phyloP scores from a whole-genome alignment of 2,797 vertebrate species.

The Dendrocincla fuliginosa region DNA sequence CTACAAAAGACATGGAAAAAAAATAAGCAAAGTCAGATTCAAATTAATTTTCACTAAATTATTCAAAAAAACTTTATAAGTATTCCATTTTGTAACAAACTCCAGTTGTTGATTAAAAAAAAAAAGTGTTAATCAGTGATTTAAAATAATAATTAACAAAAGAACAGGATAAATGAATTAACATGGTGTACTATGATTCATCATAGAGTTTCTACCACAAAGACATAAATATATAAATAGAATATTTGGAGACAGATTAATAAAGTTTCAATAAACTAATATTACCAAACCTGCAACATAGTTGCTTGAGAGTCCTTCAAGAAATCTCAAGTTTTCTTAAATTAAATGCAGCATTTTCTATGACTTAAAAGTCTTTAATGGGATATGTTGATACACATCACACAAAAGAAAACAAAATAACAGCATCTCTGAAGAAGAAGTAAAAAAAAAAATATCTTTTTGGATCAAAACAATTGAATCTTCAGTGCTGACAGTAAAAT shows the following conservation, averaged over 20 bases:
- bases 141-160: not conserved
- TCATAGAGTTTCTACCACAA: not conserved
- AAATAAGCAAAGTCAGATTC: not conserved
- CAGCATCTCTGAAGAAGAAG: not conserved
- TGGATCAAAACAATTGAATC: not conserved
- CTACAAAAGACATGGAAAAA: not conserved
- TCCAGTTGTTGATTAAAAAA: not conserved
- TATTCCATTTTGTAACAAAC: not conserved
- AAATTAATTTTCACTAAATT: not conserved
- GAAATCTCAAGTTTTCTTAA: not conserved
- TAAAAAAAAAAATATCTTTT: not conserved
- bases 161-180: not conserved
- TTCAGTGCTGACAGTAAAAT: not conserved
- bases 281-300: not conserved
- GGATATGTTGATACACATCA: not conserved
- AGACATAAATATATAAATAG: not conserved
- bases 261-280: not conserved
- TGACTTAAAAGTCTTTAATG: not conserved
- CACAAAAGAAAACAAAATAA: not conserved
- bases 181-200: not conserved
- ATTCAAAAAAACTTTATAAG: not conserved
- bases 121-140: not conserved
- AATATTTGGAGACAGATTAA: not conserved
- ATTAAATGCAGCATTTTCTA: not conserved
- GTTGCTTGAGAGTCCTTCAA: not conserved